A percentile compares a stretch with the other conserved stretches of the same genome.
Evolutionary conservation across 2,888 invertebrate species (phyloP).

Genomic region (Nycteola revayana): DNA sequence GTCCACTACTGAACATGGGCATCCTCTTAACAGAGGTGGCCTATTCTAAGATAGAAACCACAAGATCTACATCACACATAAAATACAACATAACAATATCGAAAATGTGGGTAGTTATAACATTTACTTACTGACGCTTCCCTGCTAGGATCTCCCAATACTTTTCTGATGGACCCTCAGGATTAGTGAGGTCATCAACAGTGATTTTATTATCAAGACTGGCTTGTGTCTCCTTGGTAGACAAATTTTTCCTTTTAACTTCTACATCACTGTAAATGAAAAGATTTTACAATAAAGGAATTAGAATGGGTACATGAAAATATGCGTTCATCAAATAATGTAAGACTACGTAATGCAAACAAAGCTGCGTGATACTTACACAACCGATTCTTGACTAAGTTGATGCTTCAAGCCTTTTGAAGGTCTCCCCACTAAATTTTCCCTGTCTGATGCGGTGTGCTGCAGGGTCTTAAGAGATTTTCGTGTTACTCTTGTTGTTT

Average conservation of each 20-base stretch:
- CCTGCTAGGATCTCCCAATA: slow-evolving; percentile 91
- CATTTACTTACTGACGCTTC: slow-evolving; percentile 80
- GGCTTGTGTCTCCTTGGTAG: slow-evolving; percentile 84
- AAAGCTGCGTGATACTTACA: slow-evolving; percentile 53
- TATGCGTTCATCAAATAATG: too few species aligned
- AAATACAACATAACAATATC: too few species aligned
- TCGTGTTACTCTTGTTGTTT: slow-evolving; percentile 57
- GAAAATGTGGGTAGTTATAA: too few species aligned
- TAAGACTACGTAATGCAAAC: too few species aligned
- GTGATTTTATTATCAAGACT: slow-evolving; percentile 80
- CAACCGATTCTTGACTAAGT: slow-evolving; percentile 71
- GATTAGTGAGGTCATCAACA: slow-evolving; percentile 86
- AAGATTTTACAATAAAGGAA: background rate
- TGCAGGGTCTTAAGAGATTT: slow-evolving; percentile 89
- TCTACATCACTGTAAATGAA: slow-evolving; percentile 59
- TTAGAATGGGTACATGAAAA: too few species aligned
- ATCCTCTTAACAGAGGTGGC: too few species aligned
- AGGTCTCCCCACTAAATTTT: slow-evolving; percentile 88
- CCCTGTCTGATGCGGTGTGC: slow-evolving; percentile 86
- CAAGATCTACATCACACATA: too few species aligned
- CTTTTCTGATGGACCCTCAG: slow-evolving; percentile 85
- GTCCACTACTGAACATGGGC: too few species aligned
- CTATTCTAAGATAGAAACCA: too few species aligned
- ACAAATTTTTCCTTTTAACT: slow-evolving; percentile 73
- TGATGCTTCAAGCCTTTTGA: slow-evolving; percentile 74